Conservation (phyloP, 1,140 invertebrate species). For the Heliconius hermathena region DNA sequence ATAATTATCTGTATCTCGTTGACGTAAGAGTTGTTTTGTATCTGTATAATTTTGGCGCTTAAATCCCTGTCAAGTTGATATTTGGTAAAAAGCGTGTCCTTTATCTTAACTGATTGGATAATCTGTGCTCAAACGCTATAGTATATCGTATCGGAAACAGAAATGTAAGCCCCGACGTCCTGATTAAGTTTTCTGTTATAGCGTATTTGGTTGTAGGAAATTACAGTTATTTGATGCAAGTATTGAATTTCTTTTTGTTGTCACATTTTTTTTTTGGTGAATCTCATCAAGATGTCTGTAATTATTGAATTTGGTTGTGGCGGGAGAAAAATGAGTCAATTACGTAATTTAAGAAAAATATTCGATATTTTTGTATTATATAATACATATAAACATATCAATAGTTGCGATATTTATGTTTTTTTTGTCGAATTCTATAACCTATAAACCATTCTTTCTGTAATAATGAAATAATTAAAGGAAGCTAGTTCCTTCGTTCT, state of each 20-base stretch:
- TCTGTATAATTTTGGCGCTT: slow-evolving; percentile 56
- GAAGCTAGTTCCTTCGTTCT: no score
- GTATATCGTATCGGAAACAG: slow-evolving; percentile 80
- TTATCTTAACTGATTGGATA: slow-evolving; percentile 82
- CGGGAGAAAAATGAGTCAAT: not conserved
- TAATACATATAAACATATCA: no score
- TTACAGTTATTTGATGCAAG: slow-evolving; percentile 76
- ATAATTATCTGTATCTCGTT: slow-evolving; percentile 44
- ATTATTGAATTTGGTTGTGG: slow-evolving; percentile 67
- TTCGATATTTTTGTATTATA: not conserved
- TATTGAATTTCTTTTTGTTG: slow-evolving; percentile 66
- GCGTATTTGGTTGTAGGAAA: slow-evolving; percentile 60
- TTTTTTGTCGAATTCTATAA: no score
- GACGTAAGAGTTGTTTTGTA: slow-evolving; percentile 47
- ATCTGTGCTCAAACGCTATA: slow-evolving; percentile 80
- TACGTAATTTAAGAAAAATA: not conserved
- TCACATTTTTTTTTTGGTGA: slow-evolving; percentile 60
- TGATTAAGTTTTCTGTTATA: slow-evolving; percentile 73
- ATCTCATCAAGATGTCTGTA: slow-evolving; percentile 69
- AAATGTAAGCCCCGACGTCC: slow-evolving; percentile 70
- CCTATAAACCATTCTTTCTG: no score
- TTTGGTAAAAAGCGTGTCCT: slow-evolving; percentile 74
- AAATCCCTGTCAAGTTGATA: slow-evolving; percentile 41
- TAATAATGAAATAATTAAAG: no score
- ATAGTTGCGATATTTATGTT: not conserved